phyloP scores from a whole-genome alignment of 2,797 vertebrate genomes.

The Thunnus albacares region DNA sequence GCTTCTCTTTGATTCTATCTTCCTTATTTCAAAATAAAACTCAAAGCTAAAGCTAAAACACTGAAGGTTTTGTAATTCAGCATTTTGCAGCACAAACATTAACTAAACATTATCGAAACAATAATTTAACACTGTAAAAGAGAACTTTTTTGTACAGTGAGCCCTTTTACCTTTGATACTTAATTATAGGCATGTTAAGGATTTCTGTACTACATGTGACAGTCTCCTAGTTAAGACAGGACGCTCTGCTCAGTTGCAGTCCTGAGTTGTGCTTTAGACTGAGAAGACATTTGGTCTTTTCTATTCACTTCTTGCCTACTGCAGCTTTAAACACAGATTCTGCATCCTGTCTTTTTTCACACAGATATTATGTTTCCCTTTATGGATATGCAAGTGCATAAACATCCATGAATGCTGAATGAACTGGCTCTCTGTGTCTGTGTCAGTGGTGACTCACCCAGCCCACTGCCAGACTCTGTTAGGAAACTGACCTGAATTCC shows the following conservation, averaged over 20 bases:
- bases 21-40: too few relatives aligned
- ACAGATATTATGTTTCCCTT: conserved; percentile 23
- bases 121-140: too few relatives aligned
- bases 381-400: conserved; percentile 37
- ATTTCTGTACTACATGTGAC: not conserved
- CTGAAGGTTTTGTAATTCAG: too few relatives aligned
- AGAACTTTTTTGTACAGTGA: too few relatives aligned
- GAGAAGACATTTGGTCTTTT: conserved; percentile 2
- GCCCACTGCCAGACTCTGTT: conserved; percentile 42
- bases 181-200: not conserved
- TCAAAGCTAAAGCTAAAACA: too few relatives aligned
- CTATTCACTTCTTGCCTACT: not conserved
- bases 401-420: conserved; percentile 50
- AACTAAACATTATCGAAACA: too few relatives aligned
- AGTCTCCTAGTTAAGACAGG: not conserved
- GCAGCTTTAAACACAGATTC: conserved; percentile 20
- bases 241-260: not conserved
- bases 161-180: too few relatives aligned
- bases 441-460: conserved; percentile 46
- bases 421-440: conserved; percentile 37
- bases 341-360: conserved; percentile 2
- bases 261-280: not conserved
- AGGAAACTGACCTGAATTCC: conserved; percentile 59
- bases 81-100: too few relatives aligned
- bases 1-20: too few relatives aligned